phyloP scores from a whole-genome alignment of 2,113 vertebrate species.

The Tapirus terrestris region DNA sequence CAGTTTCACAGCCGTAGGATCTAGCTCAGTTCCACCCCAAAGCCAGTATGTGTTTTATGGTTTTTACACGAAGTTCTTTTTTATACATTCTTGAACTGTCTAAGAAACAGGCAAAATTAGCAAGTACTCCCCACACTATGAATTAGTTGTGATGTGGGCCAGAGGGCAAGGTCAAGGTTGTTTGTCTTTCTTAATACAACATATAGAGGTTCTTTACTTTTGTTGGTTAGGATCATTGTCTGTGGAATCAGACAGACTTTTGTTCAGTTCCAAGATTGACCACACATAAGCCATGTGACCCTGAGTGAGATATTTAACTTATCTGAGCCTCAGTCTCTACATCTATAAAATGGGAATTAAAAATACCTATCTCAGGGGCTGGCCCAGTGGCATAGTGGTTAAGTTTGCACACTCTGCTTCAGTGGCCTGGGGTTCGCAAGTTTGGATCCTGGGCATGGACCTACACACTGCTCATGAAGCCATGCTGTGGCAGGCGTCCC shows the following conservation, averaged over 20 bases:
- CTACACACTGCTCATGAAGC: too few relatives aligned
- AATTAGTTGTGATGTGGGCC: constrained; percentile 17
- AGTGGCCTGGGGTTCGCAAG: too few relatives aligned
- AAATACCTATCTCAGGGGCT: neutral
- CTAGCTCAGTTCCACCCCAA: neutral
- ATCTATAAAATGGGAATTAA: constrained; percentile 32
- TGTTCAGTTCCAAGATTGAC: constrained; percentile 3
- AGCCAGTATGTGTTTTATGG: neutral
- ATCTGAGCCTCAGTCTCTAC: neutral
- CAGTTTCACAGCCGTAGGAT: constrained; percentile 4
- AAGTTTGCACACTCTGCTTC: too few relatives aligned
- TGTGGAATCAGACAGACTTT: neutral
- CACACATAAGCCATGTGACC: neutral
- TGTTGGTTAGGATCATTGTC: neutral
- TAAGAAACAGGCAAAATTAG: constrained; percentile 15
- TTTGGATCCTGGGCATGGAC: too few relatives aligned
- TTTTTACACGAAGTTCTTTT: constrained; percentile 27
- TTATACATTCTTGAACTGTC: neutral
- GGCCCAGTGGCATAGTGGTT: too few relatives aligned
- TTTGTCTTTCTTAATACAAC: constrained; percentile 23
- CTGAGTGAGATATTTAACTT: constrained; percentile 28
- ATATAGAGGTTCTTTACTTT: neutral
- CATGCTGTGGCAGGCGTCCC: too few relatives aligned
- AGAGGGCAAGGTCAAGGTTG: neutral
- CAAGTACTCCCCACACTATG: neutral